Percentiles rank a stretch among this genome's conserved stretches.
phyloP scores from a whole-genome alignment of 53 echinoderm and acorn worm genomes.

The Paracentrotus lividus region DNA sequence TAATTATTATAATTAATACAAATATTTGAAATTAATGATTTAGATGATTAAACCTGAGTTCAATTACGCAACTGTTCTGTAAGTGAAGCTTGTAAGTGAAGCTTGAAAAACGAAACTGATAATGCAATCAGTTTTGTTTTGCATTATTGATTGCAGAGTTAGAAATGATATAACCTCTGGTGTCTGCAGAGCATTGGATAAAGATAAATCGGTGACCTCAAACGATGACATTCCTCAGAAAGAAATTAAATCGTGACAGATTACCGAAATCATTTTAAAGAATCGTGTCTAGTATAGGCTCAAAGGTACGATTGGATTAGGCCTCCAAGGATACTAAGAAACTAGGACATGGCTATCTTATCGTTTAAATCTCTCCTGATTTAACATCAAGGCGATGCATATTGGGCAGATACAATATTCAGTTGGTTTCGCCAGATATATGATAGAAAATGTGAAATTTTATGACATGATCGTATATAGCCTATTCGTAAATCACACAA shows the following conservation, averaged over 20 bases:
- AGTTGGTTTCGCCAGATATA: not conserved
- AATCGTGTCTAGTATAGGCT: not conserved
- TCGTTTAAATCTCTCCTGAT: not conserved
- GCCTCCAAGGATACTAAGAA: not conserved
- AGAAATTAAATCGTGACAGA: conserved; percentile 25
- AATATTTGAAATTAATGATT: too few relatives aligned
- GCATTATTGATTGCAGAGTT: not conserved
- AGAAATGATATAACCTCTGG: conserved; percentile 7
- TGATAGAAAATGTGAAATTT: not conserved
- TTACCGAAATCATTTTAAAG: conserved; percentile 20
- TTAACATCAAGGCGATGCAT: not conserved
- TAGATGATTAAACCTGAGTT: too few relatives aligned
- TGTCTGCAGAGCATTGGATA: not conserved
- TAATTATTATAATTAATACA: too few relatives aligned
- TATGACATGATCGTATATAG: not conserved
- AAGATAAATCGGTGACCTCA: conserved; percentile 1
- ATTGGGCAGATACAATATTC: not conserved
- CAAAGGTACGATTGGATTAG: not conserved
- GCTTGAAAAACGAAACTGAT: too few relatives aligned
- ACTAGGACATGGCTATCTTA: conserved; percentile 16
- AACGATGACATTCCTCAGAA: conserved; percentile 18
- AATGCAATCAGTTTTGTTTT: too few relatives aligned
- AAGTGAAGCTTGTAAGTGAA: too few relatives aligned
- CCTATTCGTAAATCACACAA: not conserved
- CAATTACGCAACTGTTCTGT: too few relatives aligned